phyloP scores from a whole-genome alignment of 2,113 vertebrate species.

The Bos javanicus region DNA sequence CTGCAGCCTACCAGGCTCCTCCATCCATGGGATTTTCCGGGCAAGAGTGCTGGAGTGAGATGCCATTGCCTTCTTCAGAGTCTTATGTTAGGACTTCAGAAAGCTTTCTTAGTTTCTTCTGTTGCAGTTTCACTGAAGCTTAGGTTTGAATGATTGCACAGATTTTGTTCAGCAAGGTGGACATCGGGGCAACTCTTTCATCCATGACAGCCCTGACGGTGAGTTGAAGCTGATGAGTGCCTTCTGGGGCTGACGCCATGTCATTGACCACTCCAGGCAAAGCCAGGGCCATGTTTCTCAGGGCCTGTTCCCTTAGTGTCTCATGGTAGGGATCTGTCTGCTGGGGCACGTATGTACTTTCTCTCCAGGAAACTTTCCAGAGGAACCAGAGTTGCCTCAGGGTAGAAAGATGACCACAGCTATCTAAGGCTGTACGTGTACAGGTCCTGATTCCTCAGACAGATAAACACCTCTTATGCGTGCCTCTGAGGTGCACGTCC shows the following conservation, averaged over 20 bases:
- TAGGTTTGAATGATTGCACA: neutral
- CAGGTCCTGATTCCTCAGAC: neutral
- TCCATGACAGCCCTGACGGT: neutral
- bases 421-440: neutral
- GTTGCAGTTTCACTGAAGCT: neutral
- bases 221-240: neutral
- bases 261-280: neutral
- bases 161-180: neutral
- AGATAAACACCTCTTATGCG: neutral
- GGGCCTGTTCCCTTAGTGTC: neutral
- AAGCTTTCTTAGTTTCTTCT: neutral
- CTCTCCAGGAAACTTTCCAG: neutral
- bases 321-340: neutral
- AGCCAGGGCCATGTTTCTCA: neutral
- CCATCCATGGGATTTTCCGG: too few relatives aligned
- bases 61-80: too few relatives aligned
- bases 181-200: neutral
- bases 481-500: neutral
- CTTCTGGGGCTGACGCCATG: neutral
- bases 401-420: neutral
- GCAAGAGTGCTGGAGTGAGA: too few relatives aligned
- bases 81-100: neutral
- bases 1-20: too few relatives aligned
- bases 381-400: neutral
- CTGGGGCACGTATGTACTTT: neutral